Evolutionary conservation across 2,797 vertebrate species (phyloP).

Genomic region (Prunella strophiata): DNA sequence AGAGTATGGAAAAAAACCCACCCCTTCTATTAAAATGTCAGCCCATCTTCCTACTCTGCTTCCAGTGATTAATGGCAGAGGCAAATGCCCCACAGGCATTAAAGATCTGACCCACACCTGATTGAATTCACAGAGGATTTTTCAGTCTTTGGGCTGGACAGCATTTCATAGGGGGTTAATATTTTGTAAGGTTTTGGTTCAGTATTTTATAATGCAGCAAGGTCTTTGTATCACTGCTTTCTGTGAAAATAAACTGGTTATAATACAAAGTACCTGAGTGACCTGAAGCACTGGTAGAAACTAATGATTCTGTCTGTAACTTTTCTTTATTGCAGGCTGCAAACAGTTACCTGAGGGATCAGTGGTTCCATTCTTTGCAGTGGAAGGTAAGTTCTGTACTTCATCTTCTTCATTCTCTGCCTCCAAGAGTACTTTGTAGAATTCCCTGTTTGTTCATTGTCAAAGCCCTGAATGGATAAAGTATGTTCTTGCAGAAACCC

Average conservation of each 20-base stretch:
- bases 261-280: neutral
- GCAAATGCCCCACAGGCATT: neutral
- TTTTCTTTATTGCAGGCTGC: conserved; percentile 86
- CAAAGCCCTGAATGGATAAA: neutral
- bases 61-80: neutral
- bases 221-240: neutral
- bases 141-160: neutral
- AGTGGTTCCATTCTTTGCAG: conserved; percentile 99
- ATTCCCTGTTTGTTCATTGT: neutral
- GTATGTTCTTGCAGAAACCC: neutral
- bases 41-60: neutral
- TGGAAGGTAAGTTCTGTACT: conserved; percentile 90
- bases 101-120: neutral
- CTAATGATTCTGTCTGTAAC: conserved; percentile 26
- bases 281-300: neutral
- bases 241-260: neutral
- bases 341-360: conserved; percentile 98
- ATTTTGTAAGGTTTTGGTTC: neutral
- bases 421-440: neutral
- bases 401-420: conserved; percentile 8
- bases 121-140: neutral
- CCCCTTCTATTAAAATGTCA: neutral
- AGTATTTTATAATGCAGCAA: neutral
- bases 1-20: neutral
- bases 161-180: neutral